These are phyloP conservation scores for Lepus americanus DNA, from an alignment of 2,113 vertebrate species.

Conservation along the genomic window DNA sequence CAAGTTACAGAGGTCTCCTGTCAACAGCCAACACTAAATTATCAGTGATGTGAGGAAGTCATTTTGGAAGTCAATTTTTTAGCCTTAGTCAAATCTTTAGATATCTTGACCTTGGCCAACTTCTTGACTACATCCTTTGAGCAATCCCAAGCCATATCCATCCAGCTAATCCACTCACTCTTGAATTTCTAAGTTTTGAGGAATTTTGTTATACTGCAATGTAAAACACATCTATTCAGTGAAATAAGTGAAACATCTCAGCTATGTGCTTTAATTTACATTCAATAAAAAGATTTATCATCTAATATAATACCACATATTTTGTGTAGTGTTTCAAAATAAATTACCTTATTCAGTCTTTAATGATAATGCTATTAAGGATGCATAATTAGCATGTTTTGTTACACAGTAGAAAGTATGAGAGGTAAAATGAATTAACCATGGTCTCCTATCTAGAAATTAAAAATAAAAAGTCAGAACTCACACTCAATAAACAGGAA, in stretches of 20 bases:
- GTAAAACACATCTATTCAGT: background rate
- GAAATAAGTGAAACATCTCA: constrained; percentile 9
- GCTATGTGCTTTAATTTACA: background rate
- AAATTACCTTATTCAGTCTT: background rate
- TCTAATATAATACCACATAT: background rate
- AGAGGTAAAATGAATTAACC: background rate
- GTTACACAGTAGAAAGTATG: background rate
- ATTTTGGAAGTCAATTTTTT: no score
- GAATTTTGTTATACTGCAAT: background rate
- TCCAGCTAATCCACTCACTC: background rate
- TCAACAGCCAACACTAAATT: no score
- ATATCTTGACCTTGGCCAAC: background rate
- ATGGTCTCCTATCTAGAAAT: background rate
- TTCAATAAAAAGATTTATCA: background rate
- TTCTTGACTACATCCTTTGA: background rate
- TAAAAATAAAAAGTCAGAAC: background rate
- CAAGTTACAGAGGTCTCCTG: no score
- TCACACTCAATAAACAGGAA: background rate
- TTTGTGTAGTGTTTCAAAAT: background rate
- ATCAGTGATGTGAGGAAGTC: no score
- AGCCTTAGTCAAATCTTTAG: background rate
- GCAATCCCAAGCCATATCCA: background rate
- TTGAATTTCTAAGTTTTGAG: background rate
- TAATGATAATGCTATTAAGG: background rate
- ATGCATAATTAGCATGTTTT: background rate